phyloP scores from a whole-genome alignment of 2,797 vertebrate genomes.

The Onychomys arenicola region DNA sequence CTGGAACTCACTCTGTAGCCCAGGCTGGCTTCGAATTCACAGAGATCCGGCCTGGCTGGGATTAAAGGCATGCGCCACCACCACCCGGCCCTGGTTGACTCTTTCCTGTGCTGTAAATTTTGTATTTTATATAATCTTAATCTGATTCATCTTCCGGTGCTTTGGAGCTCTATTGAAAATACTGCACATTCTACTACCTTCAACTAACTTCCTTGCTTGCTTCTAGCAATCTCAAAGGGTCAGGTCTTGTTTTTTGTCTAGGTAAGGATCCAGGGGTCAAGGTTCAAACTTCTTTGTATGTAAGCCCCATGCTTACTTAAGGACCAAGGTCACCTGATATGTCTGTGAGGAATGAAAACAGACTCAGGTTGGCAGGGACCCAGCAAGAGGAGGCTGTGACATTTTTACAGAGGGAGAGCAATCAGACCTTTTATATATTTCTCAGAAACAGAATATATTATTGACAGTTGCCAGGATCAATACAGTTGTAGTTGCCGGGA shows the following conservation, averaged over 20 bases:
- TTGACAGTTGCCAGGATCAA: neutral
- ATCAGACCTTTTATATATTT: neutral
- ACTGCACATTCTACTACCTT: neutral
- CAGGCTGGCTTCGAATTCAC: too few species aligned
- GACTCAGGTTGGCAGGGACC: neutral
- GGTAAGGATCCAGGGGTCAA: neutral
- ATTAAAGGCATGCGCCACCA: too few species aligned
- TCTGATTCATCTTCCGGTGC: neutral
- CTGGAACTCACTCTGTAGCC: too few species aligned
- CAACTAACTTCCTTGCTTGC: neutral
- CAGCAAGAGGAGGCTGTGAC: neutral
- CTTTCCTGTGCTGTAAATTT: neutral
- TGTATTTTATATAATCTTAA: neutral
- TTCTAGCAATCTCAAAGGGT: neutral
- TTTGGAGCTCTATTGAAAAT: neutral
- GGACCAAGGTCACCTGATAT: neutral
- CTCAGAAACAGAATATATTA: neutral
- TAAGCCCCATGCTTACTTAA: neutral
- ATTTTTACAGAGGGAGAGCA: neutral
- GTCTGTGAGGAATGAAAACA: neutral
- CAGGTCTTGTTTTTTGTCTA: neutral
- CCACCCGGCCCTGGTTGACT: neutral
- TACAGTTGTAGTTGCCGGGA: neutral
- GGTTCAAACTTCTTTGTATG: neutral
- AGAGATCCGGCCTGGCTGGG: too few species aligned